These are phyloP conservation scores for Gallinago paraguaiae DNA, from an alignment of 2,113 vertebrate genomes.

Conservation along the genomic window DNA sequence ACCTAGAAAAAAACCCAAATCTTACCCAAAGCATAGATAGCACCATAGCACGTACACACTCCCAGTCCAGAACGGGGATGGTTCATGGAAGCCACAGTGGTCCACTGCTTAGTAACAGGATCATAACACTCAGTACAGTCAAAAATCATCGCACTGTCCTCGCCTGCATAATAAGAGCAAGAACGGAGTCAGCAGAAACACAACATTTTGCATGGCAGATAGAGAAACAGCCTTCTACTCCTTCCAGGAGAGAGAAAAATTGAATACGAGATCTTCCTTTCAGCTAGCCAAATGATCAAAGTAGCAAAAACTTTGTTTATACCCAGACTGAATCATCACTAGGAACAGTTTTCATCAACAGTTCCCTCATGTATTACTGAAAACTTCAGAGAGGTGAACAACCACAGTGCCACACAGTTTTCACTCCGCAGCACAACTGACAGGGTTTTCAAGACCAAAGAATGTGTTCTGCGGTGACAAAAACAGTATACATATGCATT, in stretches of 20 bases:
- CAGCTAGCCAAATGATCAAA: background rate
- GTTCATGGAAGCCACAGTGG: conserved; percentile 91
- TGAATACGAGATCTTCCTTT: background rate
- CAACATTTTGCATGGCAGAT: background rate
- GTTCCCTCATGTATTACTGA: background rate
- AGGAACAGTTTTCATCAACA: background rate
- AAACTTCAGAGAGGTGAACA: background rate
- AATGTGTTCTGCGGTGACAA: background rate
- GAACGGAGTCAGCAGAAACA: background rate
- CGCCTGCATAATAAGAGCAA: conserved; percentile 77
- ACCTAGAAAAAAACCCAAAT: conserved; percentile 60
- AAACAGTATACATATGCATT: background rate
- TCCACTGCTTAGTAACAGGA: conserved; percentile 96
- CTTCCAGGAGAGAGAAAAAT: background rate
- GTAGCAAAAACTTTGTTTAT: background rate
- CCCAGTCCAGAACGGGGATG: conserved; percentile 93
- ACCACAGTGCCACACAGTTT: background rate
- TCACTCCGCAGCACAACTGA: background rate
- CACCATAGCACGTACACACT: conserved; percentile 90
- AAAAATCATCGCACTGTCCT: conserved; percentile 97
- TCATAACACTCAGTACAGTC: conserved; percentile 96
- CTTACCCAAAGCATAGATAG: conserved; percentile 94
- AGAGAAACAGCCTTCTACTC: background rate
- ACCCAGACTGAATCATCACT: background rate
- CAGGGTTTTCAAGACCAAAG: background rate